A percentile compares a stretch with the other conserved stretches of the same genome.
These are phyloP conservation scores for Dynastes hyllus DNA, from an alignment of 2,888 invertebrate genomes.

Conservation along the genomic window DNA sequence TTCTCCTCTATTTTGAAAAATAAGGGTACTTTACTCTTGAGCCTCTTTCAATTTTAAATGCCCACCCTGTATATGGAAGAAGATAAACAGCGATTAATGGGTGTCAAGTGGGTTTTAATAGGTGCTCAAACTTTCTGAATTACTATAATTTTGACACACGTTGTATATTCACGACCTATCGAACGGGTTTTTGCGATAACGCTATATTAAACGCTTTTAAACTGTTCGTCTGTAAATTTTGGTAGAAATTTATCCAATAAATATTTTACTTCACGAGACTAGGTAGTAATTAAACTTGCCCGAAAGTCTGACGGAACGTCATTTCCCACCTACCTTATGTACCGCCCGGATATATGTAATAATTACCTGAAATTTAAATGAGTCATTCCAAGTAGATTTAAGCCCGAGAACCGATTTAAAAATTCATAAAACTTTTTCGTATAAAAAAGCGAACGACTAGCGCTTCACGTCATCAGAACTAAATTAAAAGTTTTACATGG, in stretches of 20 bases:
- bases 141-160: too few species aligned
- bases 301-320: slow-evolving; percentile 8
- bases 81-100: too few species aligned
- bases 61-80: too few species aligned
- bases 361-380: slow-evolving; percentile 39
- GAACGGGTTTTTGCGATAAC: not conserved
- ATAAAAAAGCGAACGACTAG: not conserved
- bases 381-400: slow-evolving; percentile 25
- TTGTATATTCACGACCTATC: not conserved
- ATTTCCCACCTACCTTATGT: not conserved
- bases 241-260: not conserved
- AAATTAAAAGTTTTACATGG: slow-evolving; percentile 36
- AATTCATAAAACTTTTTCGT: slow-evolving; percentile 32
- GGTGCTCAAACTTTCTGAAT: too few species aligned
- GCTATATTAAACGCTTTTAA: not conserved
- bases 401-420: slow-evolving; percentile 21
- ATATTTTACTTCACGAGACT: slow-evolving; percentile 6
- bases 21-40: too few species aligned
- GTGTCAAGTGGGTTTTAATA: too few species aligned
- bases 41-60: too few species aligned
- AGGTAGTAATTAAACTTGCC: slow-evolving; percentile 11
- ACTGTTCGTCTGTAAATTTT: not conserved
- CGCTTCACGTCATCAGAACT: slow-evolving; percentile 35
- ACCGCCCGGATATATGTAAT: slow-evolving; percentile 20
- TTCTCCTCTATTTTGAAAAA: too few species aligned